These are phyloP conservation scores for Bellardia pandia DNA, from an alignment of 2,888 invertebrate species.

Conservation along the genomic window DNA sequence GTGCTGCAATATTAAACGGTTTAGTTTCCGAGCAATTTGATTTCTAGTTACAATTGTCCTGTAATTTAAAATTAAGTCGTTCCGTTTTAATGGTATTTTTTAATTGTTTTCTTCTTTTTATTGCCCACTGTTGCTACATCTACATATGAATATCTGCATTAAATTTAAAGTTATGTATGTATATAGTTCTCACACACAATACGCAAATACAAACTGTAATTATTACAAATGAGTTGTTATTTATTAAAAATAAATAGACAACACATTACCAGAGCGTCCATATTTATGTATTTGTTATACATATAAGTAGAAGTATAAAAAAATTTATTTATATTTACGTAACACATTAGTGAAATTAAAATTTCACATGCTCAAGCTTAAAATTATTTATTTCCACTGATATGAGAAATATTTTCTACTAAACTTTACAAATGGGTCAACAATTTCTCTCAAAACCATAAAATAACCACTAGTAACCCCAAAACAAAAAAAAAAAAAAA, in stretches of 20 bases:
- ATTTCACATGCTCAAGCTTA: constrained; percentile 9
- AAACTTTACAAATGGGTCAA: constrained; percentile 28
- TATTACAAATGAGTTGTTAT: constrained; percentile 67
- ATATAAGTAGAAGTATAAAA: background rate
- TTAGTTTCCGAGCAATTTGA: no score
- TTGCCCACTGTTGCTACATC: no score
- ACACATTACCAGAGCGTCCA: background rate
- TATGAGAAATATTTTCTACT: no score
- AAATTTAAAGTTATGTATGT: background rate
- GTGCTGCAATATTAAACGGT: no score
- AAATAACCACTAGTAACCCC: constrained; percentile 24
- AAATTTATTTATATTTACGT: constrained; percentile 52
- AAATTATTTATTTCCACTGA: background rate
- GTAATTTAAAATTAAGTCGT: no score
- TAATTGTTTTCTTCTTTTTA: no score
- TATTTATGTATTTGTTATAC: constrained; percentile 8
- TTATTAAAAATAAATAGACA: constrained; percentile 58
- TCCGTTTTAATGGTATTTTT: no score
- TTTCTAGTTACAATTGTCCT: no score
- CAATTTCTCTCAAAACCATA: constrained; percentile 31
- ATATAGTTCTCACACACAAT: background rate
- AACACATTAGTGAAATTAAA: constrained; percentile 56
- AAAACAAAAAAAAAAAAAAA: background rate
- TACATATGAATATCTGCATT: background rate
- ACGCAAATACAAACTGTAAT: constrained; percentile 46